These are phyloP conservation scores for Aphidius gifuensis DNA, from an alignment of 1,140 invertebrate genomes.

Conservation along the genomic window DNA sequence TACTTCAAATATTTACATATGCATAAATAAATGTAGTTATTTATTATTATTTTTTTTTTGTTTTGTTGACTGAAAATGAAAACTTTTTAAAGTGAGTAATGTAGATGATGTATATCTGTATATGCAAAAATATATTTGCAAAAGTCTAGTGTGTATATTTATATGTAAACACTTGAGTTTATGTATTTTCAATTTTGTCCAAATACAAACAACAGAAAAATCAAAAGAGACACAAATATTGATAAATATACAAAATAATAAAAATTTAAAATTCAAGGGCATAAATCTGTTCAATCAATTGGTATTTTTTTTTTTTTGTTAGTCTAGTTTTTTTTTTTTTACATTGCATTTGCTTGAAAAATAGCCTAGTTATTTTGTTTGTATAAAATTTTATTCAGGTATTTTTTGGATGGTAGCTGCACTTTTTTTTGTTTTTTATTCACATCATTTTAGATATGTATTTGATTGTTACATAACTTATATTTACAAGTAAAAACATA, in stretches of 20 bases:
- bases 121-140: too few species aligned
- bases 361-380: not conserved
- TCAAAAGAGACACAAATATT: not conserved
- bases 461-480: too few species aligned
- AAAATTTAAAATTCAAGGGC: not conserved
- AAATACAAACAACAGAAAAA: not conserved
- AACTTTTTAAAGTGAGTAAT: too few species aligned
- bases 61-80: too few species aligned
- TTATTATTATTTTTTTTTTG: too few species aligned
- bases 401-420: not conserved
- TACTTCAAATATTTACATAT: too few species aligned
- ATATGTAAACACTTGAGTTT: too few species aligned
- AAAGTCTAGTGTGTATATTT: too few species aligned
- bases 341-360: not conserved
- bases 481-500: conserved; percentile 6
- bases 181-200: too few species aligned
- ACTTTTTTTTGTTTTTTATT: not conserved
- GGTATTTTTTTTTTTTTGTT: conserved; percentile 5
- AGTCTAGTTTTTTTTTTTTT: not conserved
- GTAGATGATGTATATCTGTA: too few species aligned
- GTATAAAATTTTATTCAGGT: not conserved
- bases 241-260: conserved; percentile 13
- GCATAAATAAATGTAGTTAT: too few species aligned
- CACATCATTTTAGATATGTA: not conserved
- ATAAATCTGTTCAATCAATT: conserved; percentile 13